Evolutionary conservation across 37 sponge, comb jelly and placozoan genomes (phyloP).

Genomic region (Corticium candelabrum): DNA sequence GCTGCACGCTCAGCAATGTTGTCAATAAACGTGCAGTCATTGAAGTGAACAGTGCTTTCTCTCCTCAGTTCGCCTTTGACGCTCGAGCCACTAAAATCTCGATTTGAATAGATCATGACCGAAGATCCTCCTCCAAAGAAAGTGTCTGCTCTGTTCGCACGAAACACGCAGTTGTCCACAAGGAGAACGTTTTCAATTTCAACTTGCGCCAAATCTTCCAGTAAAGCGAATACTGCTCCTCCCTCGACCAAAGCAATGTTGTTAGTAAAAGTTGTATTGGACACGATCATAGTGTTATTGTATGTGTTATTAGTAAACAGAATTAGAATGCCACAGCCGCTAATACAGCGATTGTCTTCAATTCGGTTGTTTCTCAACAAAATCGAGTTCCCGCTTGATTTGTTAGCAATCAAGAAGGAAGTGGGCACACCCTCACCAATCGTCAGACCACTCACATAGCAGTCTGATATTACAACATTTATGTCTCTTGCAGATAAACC

Average conservation of each 20-base stretch:
- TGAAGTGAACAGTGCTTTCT: too few relatives aligned
- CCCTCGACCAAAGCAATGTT: not conserved
- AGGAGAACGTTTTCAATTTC: not conserved
- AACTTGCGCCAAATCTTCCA: not conserved
- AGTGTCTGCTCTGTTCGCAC: not conserved
- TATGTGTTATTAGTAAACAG: not conserved
- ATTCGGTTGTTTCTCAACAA: not conserved
- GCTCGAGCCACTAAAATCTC: too few relatives aligned
- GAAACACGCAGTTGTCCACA: not conserved
- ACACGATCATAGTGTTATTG: not conserved
- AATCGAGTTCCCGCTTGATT: not conserved
- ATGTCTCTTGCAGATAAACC: too few relatives aligned
- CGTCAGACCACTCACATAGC: too few relatives aligned
- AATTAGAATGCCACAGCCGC: not conserved
- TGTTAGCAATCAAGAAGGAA: too few relatives aligned
- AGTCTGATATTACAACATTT: too few relatives aligned
- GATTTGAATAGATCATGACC: not conserved
- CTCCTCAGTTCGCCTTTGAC: too few relatives aligned
- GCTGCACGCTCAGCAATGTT: too few relatives aligned
- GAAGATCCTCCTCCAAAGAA: not conserved
- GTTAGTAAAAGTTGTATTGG: not conserved
- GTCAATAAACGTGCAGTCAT: too few relatives aligned
- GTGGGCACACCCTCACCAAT: too few relatives aligned
- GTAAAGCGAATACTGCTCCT: not conserved
- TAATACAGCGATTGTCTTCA: not conserved